Evolutionary conservation across 30 jellyfish, hydroid and myxozoan species (phyloP).

Genomic region (Aurelia aurita): DNA sequence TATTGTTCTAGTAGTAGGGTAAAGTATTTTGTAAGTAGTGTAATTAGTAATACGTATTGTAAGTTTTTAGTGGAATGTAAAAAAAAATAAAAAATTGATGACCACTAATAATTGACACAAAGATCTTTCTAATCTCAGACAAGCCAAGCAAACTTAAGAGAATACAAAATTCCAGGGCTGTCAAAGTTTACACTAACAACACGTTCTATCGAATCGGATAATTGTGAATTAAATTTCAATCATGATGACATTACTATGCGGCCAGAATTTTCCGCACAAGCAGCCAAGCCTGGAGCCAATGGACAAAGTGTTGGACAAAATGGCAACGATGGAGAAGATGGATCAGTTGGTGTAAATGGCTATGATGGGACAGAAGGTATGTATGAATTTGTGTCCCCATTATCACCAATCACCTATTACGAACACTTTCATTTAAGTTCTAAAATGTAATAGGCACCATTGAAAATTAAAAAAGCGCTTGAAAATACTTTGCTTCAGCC

Average conservation of each 20-base stretch:
- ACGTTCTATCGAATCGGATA: slow-evolving; percentile 1
- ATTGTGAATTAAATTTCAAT: neutral
- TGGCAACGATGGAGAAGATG: slow-evolving; percentile 13
- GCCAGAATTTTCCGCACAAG: neutral
- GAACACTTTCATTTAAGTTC: no score
- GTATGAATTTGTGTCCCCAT: no score
- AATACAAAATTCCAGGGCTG: neutral
- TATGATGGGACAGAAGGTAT: slow-evolving; percentile 25
- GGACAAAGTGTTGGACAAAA: slow-evolving; percentile 1
- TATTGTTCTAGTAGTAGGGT: no score
- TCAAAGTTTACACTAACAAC: neutral
- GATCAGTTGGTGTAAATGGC: slow-evolving; percentile 12
- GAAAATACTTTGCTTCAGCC: no score
- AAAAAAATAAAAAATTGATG: no score
- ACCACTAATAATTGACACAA: no score
- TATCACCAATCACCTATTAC: no score
- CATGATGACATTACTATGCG: slow-evolving; percentile 5
- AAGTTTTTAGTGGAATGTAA: no score
- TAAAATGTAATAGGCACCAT: no score
- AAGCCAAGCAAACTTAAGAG: neutral
- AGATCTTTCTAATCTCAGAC: neutral
- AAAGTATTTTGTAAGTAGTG: no score
- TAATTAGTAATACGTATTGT: no score
- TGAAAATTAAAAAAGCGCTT: no score
- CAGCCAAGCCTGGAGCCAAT: neutral